Base-by-base conservation (phyloP, 2,113 vertebrate genomes). In the Oophaga pumilio region DNA sequence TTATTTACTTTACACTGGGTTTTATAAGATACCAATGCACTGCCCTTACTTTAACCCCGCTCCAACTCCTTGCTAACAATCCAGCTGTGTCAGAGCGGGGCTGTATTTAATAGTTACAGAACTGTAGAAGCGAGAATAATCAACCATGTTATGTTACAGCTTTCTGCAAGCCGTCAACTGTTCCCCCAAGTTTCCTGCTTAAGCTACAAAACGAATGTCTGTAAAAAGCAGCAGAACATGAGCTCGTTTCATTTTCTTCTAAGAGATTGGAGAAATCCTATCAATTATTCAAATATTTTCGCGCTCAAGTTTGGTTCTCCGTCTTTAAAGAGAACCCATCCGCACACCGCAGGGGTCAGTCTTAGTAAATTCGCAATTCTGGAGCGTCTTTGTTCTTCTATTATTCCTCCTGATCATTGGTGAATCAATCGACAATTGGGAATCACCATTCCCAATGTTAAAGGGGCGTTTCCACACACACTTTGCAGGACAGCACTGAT, bases 81-180 rank as follows among this genome's bases (percentile, higher is more conserved):
- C 24, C 52, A 84, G 66, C 52, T 74, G 68, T 84, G 66, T 22
- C 50, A 84, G 24, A 71, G 82, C 15, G 50, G 49, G 26, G 66
- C 82, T 28, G 15, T 9, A 84, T 57, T 84, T 53, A 69, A 60
- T 71, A 66, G 24, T 79, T 28, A 79, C n/a, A 79, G 76, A 57
- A 82, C 28, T 64, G 28, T 49, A 64, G 79, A 82, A 49, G 80
- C 80, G 80, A 49, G 80, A 82, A 82, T 68, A 83, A 83, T 82
- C 79, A 64, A 49, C 59, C 79, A 82, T 64, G 33, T 64, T 82
- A 82, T 64, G 22, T 24, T 17, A 82, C 17, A 50, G 33, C 79
- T 14, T 64, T 82, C 33, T 62, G 20, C 59, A 82, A 62, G 57
- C 20, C 80, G 7, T 14, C 60, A 66, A 66, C 66, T 73, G 28